A percentile compares a stretch with the other conserved stretches of the same genome.
Evolutionary conservation across 2,888 invertebrate species (phyloP).

Genomic region (Alsophila aescularia): DNA sequence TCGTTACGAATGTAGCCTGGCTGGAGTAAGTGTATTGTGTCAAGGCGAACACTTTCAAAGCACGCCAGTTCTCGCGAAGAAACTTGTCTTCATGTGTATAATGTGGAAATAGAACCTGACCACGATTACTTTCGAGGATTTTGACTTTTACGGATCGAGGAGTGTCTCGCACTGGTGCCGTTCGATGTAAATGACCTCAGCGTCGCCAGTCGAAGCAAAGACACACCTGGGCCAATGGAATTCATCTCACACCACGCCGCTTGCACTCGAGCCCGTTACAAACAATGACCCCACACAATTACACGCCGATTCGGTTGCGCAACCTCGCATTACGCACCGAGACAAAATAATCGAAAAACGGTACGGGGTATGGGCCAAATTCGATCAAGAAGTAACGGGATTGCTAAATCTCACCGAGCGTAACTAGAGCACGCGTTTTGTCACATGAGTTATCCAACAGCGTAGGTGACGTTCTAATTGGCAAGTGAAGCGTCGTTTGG

Average conservation of each 20-base stretch:
- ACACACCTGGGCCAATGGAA: constrained; percentile 64
- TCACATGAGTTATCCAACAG: constrained; percentile 47
- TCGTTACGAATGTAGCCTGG: constrained; percentile 46
- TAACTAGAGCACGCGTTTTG: constrained; percentile 46
- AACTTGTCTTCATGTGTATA: constrained; percentile 22
- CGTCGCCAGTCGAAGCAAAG: constrained; percentile 39
- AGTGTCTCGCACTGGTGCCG: constrained; percentile 41
- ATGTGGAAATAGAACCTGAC: constrained; percentile 25
- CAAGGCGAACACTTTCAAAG: constrained; percentile 63
- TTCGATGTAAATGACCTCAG: constrained; percentile 59
- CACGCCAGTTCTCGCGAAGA: constrained; percentile 27
- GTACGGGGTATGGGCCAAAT: constrained; percentile 41
- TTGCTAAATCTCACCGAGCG: constrained; percentile 44
- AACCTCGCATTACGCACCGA: constrained; percentile 54
- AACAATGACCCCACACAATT: constrained; percentile 70
- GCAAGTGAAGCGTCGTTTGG: constrained; percentile 47
- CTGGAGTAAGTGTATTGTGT: constrained; percentile 55
- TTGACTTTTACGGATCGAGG: constrained; percentile 29
- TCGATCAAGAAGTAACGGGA: constrained; percentile 48
- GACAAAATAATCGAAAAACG: constrained; percentile 58
- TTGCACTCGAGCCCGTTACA: constrained; percentile 67
- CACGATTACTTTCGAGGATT: constrained; percentile 26
- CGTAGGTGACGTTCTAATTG: constrained; percentile 52
- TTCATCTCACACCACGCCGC: constrained; percentile 71
- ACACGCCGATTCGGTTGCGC: constrained; percentile 62